Evolutionary conservation across 2,113 vertebrate genomes (phyloP), one percentile per base, ranked within the genome.

Genomic region (Ia io): DNA sequence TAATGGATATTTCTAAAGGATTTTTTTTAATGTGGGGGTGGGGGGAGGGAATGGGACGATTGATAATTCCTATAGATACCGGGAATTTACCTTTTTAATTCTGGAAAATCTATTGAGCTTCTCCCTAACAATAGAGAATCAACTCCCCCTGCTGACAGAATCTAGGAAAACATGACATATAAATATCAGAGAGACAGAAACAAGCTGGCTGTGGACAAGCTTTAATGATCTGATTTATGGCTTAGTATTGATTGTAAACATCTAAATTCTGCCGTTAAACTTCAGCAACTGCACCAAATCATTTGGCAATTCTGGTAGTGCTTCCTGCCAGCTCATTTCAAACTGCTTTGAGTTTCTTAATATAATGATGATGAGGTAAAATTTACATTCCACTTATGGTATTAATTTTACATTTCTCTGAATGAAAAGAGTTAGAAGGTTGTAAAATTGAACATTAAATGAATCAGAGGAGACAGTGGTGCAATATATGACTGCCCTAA

Each of bases 101-200:
- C 70, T 96, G 32, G 40, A 84, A 95, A 92, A 92, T 88, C 59
- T 23, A 28, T 89, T 4, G n/a, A 63, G 11, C 51, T 84, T 56
- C 78, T 93, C 97, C 83, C 97, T 97, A 99, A 99, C 98, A 98
- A 99, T 98, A 99, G 99, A 99, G 98, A 99, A 98, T 99, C 98
- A 98, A 98, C 99, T 99, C 99, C 99, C 99, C 99, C 99, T 99
- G 98, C 99, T 99, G 99, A 98, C 98, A 97, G 94, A 96, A 98
- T 86, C 74, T 84, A 97, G 98, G 98, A 99, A 98, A 98, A 98
- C 99, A 98, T 82, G 84, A 96, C 96, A 95, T 94, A 93, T 86
- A 88, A 96, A 88, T 93, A 98, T 87, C 95, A 78, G 94, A 44
- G 92, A 95, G 96, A 97, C 94, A 97, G 97, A 95, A 98, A 97